Evolutionary conservation across 2,797 vertebrate genomes (phyloP).

Genomic region (Crocidura indochinensis): DNA sequence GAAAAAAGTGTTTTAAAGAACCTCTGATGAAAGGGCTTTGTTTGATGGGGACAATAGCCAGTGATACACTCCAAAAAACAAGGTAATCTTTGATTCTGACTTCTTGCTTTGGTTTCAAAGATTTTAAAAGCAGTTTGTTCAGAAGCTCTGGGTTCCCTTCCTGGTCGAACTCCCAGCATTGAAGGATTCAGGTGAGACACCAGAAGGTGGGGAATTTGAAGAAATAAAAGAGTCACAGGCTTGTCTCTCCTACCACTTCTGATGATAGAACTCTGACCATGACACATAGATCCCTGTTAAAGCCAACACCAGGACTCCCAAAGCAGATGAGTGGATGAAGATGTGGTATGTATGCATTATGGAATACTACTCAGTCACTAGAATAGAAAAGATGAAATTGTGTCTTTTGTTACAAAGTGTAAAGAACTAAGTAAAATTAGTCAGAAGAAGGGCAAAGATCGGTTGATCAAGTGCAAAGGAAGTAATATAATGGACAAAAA

Average conservation of each 20-base stretch:
- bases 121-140: conserved; percentile 61
- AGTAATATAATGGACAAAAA: too few species aligned
- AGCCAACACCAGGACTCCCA: background rate
- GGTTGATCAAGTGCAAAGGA: too few species aligned
- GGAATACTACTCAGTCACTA: too few species aligned
- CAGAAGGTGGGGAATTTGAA: background rate
- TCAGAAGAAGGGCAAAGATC: too few species aligned
- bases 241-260: background rate
- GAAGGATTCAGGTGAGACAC: background rate
- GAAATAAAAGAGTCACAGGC: background rate
- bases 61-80: conserved; percentile 94
- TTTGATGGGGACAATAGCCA: conserved; percentile 94
- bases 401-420: too few species aligned
- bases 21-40: conserved; percentile 93
- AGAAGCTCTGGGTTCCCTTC: conserved; percentile 64
- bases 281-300: background rate
- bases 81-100: conserved; percentile 90
- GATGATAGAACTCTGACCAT: background rate
- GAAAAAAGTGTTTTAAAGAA: conserved; percentile 94
- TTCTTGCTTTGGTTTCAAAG: conserved; percentile 86
- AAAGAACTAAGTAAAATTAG: too few species aligned
- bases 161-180: background rate
- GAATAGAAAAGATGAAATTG: too few species aligned
- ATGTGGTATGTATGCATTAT: too few species aligned
- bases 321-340: too few species aligned